Evolutionary conservation across 2,797 vertebrate genomes (phyloP).

Genomic region (Halcyon smyrnensis): DNA sequence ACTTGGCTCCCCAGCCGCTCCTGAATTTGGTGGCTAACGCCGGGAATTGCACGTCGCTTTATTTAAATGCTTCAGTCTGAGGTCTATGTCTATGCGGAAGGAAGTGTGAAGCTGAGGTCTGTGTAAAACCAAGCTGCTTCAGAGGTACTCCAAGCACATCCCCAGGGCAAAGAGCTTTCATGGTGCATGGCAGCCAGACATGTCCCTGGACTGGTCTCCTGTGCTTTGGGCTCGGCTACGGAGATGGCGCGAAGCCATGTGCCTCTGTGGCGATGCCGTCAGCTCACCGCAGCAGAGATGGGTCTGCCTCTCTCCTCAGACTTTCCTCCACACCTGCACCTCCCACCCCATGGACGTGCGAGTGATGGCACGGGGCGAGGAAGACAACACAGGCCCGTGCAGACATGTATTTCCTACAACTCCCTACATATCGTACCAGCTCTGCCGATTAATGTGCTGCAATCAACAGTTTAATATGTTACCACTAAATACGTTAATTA

Average conservation of each 20-base stretch:
- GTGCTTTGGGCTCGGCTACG: neutral
- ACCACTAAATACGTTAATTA: conserved; percentile 74
- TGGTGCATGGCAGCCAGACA: rapidly evolving
- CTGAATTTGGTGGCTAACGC: neutral
- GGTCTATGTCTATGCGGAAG: rapidly evolving
- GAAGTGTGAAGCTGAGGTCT: neutral
- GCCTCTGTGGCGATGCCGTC: rapidly evolving
- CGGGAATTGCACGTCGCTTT: neutral
- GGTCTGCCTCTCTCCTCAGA: neutral
- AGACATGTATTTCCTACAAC: neutral
- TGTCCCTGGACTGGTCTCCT: rapidly evolving
- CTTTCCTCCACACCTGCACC: neutral
- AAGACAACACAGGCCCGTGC: neutral
- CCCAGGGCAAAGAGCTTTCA: neutral
- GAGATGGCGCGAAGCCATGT: neutral
- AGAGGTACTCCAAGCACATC: neutral
- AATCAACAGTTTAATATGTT: conserved; percentile 76
- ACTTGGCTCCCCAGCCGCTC: neutral
- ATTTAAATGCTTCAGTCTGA: rapidly evolving
- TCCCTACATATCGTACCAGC: neutral
- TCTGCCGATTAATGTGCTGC: conserved; percentile 21
- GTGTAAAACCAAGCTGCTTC: neutral
- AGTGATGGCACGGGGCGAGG: neutral
- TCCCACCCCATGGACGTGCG: rapidly evolving
- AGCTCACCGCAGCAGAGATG: neutral